phyloP scores from a whole-genome alignment of 2,797 vertebrate species.

The Gouania willdenowi region DNA sequence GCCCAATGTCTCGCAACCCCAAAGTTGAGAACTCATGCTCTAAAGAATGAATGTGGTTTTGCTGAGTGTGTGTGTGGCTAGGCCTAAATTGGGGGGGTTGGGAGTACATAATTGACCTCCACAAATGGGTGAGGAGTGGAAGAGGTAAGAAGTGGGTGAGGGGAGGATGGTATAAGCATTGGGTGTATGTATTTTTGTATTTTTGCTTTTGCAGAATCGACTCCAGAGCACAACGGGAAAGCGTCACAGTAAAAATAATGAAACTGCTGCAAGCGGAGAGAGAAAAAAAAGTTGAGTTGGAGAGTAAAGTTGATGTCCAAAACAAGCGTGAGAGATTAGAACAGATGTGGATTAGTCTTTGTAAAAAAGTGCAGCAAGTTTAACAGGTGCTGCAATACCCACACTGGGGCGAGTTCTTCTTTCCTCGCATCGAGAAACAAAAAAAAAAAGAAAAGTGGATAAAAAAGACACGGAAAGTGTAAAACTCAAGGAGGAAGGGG shows the following conservation, averaged over 20 bases:
- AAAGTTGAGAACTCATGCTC: no score
- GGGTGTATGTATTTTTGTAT: constrained; percentile 33
- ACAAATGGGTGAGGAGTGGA: constrained; percentile 62
- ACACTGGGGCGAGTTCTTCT: constrained; percentile 46
- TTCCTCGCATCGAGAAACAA: constrained; percentile 37
- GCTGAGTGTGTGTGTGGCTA: constrained; percentile 55
- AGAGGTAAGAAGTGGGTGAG: constrained; percentile 43
- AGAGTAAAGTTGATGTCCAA: constrained; percentile 34
- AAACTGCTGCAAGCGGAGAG: constrained; percentile 28
- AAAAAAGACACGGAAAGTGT: constrained; percentile 21
- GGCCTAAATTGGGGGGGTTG: constrained; percentile 24
- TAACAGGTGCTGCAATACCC: constrained; percentile 61
- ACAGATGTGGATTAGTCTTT: constrained; percentile 30
- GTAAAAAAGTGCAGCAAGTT: constrained; percentile 52
- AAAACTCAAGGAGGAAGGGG: constrained; percentile 49
- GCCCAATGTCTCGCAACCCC: no score
- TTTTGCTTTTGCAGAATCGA: constrained; percentile 44
- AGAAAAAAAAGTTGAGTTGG: constrained; percentile 36
- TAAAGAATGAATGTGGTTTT: constrained; percentile 66
- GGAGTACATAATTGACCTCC: constrained; percentile 56
- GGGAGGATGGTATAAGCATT: constrained; percentile 23
- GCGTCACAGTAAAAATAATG: constrained; percentile 4
- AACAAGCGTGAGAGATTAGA: constrained; percentile 16
- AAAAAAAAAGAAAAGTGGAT: constrained; percentile 2
- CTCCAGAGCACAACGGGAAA: constrained; percentile 7